A percentile compares a stretch with the other conserved stretches of the same genome.
phyloP scores from a whole-genome alignment of 2,797 vertebrate genomes.

The Nannoperca obscura region DNA sequence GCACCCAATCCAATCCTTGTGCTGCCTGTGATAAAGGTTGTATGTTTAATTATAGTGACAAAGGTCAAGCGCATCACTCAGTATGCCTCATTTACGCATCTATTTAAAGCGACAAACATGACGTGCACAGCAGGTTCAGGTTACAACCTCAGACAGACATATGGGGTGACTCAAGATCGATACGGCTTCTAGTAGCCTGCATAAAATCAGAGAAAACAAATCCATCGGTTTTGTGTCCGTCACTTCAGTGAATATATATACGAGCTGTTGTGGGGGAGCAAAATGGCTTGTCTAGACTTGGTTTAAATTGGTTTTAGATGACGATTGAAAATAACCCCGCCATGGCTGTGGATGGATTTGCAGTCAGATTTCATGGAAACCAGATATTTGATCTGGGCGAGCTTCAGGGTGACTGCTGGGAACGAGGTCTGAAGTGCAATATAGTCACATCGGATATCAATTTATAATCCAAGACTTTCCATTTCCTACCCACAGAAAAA shows the following conservation, averaged over 20 bases:
- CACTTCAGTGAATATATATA: conserved; percentile 23
- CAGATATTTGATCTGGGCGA: conserved; percentile 38
- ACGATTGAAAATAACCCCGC: conserved; percentile 31
- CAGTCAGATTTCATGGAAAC: conserved; percentile 46
- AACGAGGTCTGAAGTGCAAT: conserved; percentile 35
- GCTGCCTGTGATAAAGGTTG: conserved; percentile 14
- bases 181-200: conserved; percentile 40
- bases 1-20: not conserved
- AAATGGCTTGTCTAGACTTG: conserved; percentile 30
- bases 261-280: conserved; percentile 5
- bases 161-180: conserved; percentile 34
- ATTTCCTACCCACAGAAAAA: conserved; percentile 20
- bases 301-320: conserved; percentile 59
- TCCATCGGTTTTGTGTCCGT: conserved; percentile 1
- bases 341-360: conserved; percentile 37
- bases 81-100: conserved; percentile 44
- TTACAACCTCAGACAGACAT: conserved; percentile 16
- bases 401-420: conserved; percentile 38
- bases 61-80: conserved; percentile 44
- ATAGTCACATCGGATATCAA: conserved; percentile 14
- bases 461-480: conserved; percentile 31
- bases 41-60: conserved; percentile 33
- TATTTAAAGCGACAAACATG: conserved; percentile 48
- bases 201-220: conserved; percentile 49
- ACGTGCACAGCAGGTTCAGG: conserved; percentile 4